Evolutionary conservation across 2,797 vertebrate genomes (phyloP).

Genomic region (Phataginus tricuspis): DNA sequence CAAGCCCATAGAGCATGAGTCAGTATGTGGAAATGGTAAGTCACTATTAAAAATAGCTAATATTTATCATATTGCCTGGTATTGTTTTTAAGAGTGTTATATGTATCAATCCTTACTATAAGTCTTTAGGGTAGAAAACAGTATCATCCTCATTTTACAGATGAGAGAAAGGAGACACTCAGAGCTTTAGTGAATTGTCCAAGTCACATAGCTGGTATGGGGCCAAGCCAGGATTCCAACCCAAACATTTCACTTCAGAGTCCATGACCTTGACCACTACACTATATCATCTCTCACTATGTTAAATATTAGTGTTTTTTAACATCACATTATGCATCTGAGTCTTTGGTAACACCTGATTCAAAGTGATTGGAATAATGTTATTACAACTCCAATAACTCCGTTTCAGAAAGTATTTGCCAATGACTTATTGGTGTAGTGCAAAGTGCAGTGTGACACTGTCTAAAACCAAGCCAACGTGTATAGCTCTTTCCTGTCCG

Average conservation of each 20-base stretch:
- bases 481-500: not conserved
- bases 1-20: not conserved
- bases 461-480: not conserved
- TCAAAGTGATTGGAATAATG: not conserved
- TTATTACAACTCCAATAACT: not conserved
- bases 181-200: not conserved
- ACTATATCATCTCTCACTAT: not conserved
- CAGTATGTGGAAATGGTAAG: not conserved
- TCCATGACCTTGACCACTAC: not conserved
- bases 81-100: not conserved
- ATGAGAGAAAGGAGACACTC: not conserved
- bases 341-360: not conserved
- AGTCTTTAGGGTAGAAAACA: not conserved
- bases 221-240: not conserved
- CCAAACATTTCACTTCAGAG: not conserved
- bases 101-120: not conserved
- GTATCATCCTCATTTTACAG: slow-evolving; percentile 7
- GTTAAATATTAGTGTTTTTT: slow-evolving; percentile 7
- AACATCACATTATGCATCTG: not conserved
- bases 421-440: not conserved
- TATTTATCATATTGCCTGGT: not conserved
- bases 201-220: not conserved
- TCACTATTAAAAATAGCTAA: not conserved
- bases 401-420: not conserved
- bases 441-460: not conserved